These are phyloP conservation scores for Albula goreensis DNA, from an alignment of 2,113 vertebrate genomes.

Conservation along the genomic window DNA sequence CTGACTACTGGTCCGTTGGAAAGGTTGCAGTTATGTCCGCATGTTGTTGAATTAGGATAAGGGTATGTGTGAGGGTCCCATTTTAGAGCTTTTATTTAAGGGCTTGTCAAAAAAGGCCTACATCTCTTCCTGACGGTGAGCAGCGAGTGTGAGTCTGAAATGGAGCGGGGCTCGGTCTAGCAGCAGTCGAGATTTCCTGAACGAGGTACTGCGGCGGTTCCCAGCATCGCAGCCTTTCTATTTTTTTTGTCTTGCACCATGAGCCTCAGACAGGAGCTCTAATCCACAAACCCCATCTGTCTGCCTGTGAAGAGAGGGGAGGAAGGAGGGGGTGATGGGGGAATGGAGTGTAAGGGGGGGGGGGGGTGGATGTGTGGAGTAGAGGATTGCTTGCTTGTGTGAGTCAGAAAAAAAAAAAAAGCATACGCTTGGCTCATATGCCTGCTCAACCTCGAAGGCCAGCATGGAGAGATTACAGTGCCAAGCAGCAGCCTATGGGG, in stretches of 20 bases:
- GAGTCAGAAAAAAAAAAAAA: conserved; percentile 16
- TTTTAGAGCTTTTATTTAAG: background rate
- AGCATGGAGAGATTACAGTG: conserved; percentile 27
- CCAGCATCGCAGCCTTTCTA: background rate
- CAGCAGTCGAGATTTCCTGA: background rate
- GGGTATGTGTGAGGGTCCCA: background rate
- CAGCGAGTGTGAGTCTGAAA: background rate
- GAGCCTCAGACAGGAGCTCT: background rate
- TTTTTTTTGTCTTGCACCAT: background rate
- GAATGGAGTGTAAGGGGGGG: background rate
- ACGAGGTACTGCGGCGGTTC: background rate
- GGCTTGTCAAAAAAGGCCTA: background rate
- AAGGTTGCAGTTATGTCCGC: background rate
- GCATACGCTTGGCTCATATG: conserved; percentile 13
- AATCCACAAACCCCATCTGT: conserved; percentile 4
- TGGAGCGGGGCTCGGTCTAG: background rate
- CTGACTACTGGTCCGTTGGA: background rate
- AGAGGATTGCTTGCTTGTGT: conserved; percentile 26
- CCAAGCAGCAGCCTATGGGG: conserved; percentile 5
- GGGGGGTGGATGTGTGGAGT: background rate
- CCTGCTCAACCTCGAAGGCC: conserved; percentile 23
- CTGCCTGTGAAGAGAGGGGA: background rate
- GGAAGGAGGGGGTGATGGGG: background rate
- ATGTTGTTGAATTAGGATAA: background rate
- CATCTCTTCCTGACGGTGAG: background rate